Evolutionary conservation across 2,888 invertebrate genomes (phyloP), one percentile per base, ranked within the genome.

Genomic region (Orthosia gothica): DNA sequence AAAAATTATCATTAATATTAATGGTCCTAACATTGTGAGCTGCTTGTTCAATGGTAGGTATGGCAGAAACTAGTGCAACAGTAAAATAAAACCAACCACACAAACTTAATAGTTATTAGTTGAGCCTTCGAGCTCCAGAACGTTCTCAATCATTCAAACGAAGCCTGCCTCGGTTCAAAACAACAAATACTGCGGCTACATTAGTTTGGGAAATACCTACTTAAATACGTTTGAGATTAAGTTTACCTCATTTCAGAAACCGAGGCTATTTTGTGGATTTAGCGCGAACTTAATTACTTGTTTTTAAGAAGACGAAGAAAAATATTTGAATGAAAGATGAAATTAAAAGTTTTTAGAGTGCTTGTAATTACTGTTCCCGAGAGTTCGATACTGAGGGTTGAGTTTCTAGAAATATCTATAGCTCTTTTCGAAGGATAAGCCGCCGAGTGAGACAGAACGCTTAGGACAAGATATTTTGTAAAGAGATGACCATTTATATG

Each of bases 221-320:
- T 23, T 50, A 65, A 50, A 54, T 54, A 76, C 18, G 57, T 76
- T 81, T 75, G 12, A 47, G n/a, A 70, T 64, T 50, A 47, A 55
- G 23, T 79, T 64, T 57, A 54, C 26, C 45, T 68, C 50, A 65
- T 70, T 71, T 52, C 55, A 57, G 62, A 59, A 66, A 47, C 40
- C n/a, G 45, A 18, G 13, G 50, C n/a, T 45, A 54, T 69, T 79
- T 76, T 13, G 23, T 69, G 54, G 57, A 70, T 80, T 70, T 63
- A 70, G 54, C 40, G 23, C 26, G 12, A 68, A 75, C 18, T 83
- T 67, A 70, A 74, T 83, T 70, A 68, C 59, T 70, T 83, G 55
- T 58, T 75, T 32, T 70, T 74, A 65, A 47, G 26, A 62, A 54
- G 49, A 70, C 13, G 23, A 7, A 26, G 54, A 50, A 61, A 72